Evolutionary conservation across 1,140 invertebrate species (phyloP), one percentile per base, ranked within the genome.

Genomic region (Drosophila burlai): DNA sequence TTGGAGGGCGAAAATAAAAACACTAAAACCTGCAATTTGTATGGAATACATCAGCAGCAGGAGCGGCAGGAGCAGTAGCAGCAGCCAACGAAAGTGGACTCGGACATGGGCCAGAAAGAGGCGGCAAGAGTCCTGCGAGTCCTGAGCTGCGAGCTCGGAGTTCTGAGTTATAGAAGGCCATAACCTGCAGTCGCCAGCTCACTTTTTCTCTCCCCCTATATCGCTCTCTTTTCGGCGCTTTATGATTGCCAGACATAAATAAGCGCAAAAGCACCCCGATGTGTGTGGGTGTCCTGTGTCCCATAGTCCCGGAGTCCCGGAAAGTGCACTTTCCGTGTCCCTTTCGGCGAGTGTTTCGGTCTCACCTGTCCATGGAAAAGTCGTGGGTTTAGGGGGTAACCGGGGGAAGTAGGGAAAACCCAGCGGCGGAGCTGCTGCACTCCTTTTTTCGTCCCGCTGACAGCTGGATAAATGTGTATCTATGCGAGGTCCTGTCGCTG

Each of bases 181-280:
- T 89, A 89, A 90, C 78, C 84, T 90, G 84, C 84, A 90, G 77
- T 89, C 84, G 76, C 73, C 42, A 34, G 21, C 64, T 21, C 31
- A 38, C 50, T 34, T 64, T 77, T 52, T 47, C 58, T 86, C 83
- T 71, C 58, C 67, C 63, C 52, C 60, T 45, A 10, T 62, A 61
- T 31, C 49, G 50, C 42, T 43, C 76, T 80, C 80, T 87, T 29
- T 38, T 49, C 42, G 75, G 76, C 83, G 76, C 83, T 86, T 89
- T 89, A 90, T 90, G 85, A 90, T 85, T 90, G 85, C 85, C 86
- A 80, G 75, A 83, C 85, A 90, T 90, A 90, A 90, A 90, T 90
- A 90, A 90, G 66, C 75, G 71, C 75, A 82, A 85, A 90, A 90
- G 82, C 85, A 90, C 86, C 85, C 85, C 68, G 79, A 85, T 78